A percentile compares a stretch with the other conserved stretches of the same genome.
Evolutionary conservation across 2,113 vertebrate genomes (phyloP).

Genomic region (Percopsis transmontana): DNA sequence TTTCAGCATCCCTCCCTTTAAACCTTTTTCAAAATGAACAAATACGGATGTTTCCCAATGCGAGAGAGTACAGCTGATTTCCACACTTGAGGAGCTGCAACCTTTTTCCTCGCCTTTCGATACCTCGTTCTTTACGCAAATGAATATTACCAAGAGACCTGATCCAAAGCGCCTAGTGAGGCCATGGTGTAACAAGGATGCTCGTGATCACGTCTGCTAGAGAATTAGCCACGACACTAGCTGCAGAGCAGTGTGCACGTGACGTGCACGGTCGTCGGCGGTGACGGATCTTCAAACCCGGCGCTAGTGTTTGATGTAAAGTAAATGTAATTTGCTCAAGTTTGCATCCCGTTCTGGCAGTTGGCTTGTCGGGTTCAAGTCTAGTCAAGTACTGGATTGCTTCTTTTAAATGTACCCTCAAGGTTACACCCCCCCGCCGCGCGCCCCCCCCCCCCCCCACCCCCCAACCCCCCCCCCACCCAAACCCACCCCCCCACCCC

Average conservation of each 20-base stretch:
- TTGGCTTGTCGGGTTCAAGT: slow-evolving; percentile 6
- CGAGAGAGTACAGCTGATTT: not conserved
- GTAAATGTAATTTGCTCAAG: slow-evolving; percentile 10
- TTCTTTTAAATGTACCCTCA: slow-evolving; percentile 75
- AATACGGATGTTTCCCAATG: not conserved
- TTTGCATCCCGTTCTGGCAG: slow-evolving; percentile 6
- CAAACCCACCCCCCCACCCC: slow-evolving; percentile 2
- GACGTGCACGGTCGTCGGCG: not conserved
- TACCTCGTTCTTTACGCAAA: no score
- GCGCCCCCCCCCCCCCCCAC: not conserved
- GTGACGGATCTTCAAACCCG: no score
- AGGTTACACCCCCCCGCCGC: slow-evolving; percentile 72
- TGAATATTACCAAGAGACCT: no score
- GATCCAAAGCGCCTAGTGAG: no score
- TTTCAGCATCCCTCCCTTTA: not conserved
- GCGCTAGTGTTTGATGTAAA: slow-evolving; percentile 1
- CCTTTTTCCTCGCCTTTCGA: no score
- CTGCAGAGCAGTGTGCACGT: not conserved
- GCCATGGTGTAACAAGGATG: no score
- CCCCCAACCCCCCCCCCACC: slow-evolving; percentile 54
- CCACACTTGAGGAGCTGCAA: slow-evolving; percentile 66
- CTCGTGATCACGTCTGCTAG: not conserved
- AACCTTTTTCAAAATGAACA: not conserved
- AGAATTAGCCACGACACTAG: slow-evolving; percentile 9
- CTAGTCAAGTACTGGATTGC: slow-evolving; percentile 71